These are phyloP conservation scores for Drosophila varians DNA, from an alignment of 1,140 invertebrate genomes.

Conservation along the genomic window DNA sequence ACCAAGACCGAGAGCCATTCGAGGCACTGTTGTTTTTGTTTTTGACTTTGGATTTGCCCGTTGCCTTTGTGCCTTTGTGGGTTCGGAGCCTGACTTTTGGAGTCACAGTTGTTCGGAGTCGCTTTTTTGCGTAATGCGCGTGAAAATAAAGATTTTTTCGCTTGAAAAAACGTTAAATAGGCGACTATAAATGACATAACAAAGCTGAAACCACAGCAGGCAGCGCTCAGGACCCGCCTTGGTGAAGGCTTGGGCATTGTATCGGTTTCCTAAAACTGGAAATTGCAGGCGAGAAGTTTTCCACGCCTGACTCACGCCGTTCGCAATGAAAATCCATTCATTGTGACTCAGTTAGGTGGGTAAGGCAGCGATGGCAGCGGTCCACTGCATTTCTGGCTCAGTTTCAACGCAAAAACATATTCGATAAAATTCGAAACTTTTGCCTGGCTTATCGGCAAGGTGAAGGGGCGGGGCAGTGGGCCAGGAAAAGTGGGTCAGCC, in stretches of 20 bases:
- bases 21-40: constrained; percentile 34
- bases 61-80: background rate
- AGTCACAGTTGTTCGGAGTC: constrained; percentile 14
- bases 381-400: constrained; percentile 33
- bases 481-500: constrained; percentile 52
- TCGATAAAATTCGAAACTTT: background rate
- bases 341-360: constrained; percentile 26
- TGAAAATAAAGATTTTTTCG: constrained; percentile 80
- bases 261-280: background rate
- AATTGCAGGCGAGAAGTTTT: constrained; percentile 10
- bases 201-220: background rate
- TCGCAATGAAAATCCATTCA: background rate
- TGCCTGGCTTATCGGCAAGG: background rate
- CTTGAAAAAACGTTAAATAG: constrained; percentile 74
- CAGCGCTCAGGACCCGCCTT: constrained; percentile 22
- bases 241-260: background rate
- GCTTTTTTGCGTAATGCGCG: constrained; percentile 68
- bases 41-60: background rate
- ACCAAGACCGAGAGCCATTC: constrained; percentile 2
- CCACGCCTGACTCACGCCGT: constrained; percentile 16
- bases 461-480: constrained; percentile 27
- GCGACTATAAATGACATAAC: constrained; percentile 68
- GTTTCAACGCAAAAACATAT: constrained; percentile 8
- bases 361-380: background rate
- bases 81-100: constrained; percentile 37